Percentiles rank a stretch among this genome's conserved stretches.
Conservation (phyloP, 2,888 invertebrate species). For the Spodoptera picta region DNA sequence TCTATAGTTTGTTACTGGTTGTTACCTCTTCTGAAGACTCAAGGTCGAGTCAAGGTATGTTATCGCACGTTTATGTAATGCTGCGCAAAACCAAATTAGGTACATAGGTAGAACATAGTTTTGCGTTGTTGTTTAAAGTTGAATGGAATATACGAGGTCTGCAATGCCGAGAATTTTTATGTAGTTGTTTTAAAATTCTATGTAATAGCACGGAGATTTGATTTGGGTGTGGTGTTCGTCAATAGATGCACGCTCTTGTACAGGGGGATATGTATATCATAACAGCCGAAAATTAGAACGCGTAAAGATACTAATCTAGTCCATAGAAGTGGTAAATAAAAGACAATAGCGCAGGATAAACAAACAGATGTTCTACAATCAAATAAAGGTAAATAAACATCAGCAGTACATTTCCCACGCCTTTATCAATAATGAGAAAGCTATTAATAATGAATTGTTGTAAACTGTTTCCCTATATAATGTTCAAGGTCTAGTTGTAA, state of each 20-base stretch:
- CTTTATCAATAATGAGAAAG: conserved; percentile 10
- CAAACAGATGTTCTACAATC: background rate
- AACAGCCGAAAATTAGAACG: too few species aligned
- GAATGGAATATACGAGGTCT: background rate
- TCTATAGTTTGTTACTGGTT: conserved; percentile 25
- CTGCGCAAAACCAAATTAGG: conserved; percentile 19
- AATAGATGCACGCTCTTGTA: too few species aligned
- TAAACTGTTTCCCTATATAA: conserved; percentile 22
- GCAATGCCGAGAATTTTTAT: background rate
- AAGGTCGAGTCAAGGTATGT: conserved; percentile 23
- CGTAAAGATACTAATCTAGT: too few species aligned
- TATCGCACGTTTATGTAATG: conserved; percentile 29
- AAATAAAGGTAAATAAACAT: background rate
- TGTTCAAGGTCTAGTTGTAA: conserved; percentile 30
- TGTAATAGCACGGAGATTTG: too few species aligned
- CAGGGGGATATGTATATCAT: too few species aligned
- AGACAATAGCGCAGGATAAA: too few species aligned
- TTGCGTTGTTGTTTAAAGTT: background rate
- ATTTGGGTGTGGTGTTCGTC: too few species aligned
- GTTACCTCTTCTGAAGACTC: conserved; percentile 16
- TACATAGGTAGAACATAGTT: background rate
- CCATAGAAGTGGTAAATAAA: too few species aligned
- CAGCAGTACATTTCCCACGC: conserved; percentile 15
- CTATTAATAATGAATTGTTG: conserved; percentile 19
- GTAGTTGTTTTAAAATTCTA: too few species aligned